Evolutionary conservation across 2,888 invertebrate species (phyloP).

Genomic region (Lissonota sp.): DNA sequence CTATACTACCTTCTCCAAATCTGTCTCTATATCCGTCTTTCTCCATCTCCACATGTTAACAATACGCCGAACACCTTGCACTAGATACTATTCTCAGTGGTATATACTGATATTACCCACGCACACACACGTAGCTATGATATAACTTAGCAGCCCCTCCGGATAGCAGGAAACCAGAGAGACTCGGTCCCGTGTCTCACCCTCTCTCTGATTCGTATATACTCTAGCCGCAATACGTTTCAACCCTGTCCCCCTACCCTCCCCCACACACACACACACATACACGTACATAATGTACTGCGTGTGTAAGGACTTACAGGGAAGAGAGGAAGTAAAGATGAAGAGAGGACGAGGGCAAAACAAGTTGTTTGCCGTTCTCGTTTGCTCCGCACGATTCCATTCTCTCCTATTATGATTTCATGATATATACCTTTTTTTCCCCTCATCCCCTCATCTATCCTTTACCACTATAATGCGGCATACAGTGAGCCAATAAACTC

Average conservation of each 20-base stretch:
- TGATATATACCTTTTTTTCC: neutral
- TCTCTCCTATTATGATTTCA: conserved; percentile 10
- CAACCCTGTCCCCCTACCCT: conserved; percentile 48
- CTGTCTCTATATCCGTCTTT: conserved; percentile 4
- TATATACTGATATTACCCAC: conserved; percentile 36
- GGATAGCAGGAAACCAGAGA: conserved; percentile 53
- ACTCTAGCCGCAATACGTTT: conserved; percentile 56
- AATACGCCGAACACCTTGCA: conserved; percentile 53
- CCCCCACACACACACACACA: neutral
- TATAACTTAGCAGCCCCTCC: conserved; percentile 57
- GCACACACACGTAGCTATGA: conserved; percentile 24
- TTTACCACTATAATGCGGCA: conserved; percentile 4
- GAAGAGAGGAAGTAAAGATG: conserved; percentile 13
- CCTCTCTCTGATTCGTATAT: conserved; percentile 22
- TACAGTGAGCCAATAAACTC: conserved; percentile 34
- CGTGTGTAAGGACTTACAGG: neutral
- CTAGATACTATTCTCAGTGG: conserved; percentile 44
- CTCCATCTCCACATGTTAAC: conserved; percentile 13
- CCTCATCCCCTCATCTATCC: neutral
- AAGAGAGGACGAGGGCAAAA: conserved; percentile 43
- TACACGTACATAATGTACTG: conserved; percentile 16
- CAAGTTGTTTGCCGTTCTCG: conserved; percentile 61
- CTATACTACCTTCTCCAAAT: conserved; percentile 10
- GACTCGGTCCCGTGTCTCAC: conserved; percentile 31
- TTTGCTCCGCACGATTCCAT: conserved; percentile 41